Evolutionary conservation across 2,113 vertebrate species (phyloP), one percentile per base, ranked within the genome.

Genomic region (Coptodon rendalli): DNA sequence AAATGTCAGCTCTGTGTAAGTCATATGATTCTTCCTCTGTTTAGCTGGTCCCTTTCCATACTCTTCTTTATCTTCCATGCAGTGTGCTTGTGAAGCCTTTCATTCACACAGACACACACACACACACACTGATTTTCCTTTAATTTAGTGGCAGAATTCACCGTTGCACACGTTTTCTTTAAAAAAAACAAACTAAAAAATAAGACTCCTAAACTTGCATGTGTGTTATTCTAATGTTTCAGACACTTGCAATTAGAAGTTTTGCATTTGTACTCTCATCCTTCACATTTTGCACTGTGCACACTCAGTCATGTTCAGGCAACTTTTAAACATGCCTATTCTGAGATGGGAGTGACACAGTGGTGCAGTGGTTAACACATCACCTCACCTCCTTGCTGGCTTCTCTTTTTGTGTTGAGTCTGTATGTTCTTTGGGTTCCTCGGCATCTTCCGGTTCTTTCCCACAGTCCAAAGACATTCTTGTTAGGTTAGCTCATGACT

Each of bases 41-140:
- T 50, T 50, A 17, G 71, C 45, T 31, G 43, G 38, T 78, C 43
- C 71, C 16, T 31, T 78, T 50, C 40, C 0, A 48, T 29, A 29
- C 16, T 31, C 43, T 19, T 29, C 9, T 50, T 78, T 50, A 78
- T 78, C 27, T 31, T 78, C 43, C 24, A 45, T 50, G 43, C 43
- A 50, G 27, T 78, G 43, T 78, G 71, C 27, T 48, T 78, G 71
- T 78, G 43, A 50, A 76, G 24, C 16, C 61, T 66, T 36, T 66
- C 43, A 50, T 76, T 31, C 2, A 12, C 1, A 0, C 40, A 2
- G 3, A 0, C 34, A 12, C 0, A 1, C 27, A 52, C 50, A 9
- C 29, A 1, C 59, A 2, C 66, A 2, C 11, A 1, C 17, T 0
- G 31, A 5, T 66, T 66, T 66, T 13, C 11, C 19, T 40, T 40